A percentile compares a stretch with the other conserved stretches of the same genome.
Evolutionary conservation across 30 jellyfish, hydroid and myxozoan genomes (phyloP).

Genomic region (Turritopsis rubra): DNA sequence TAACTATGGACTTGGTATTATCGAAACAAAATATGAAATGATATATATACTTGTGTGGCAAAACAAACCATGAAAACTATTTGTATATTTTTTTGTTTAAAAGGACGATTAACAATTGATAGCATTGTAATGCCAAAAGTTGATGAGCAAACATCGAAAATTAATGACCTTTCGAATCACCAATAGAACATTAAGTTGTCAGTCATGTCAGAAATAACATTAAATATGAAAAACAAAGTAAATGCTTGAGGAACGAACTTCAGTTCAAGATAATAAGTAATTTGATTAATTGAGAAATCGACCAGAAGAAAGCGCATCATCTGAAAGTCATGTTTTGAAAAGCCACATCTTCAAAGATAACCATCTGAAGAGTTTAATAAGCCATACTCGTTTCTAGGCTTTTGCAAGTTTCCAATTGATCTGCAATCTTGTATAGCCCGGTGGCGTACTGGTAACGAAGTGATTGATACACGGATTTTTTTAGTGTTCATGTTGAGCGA

Average conservation of each 20-base stretch:
- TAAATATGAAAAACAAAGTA: neutral
- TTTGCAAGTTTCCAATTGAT: neutral
- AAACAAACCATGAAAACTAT: neutral
- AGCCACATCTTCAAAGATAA: neutral
- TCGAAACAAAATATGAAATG: neutral
- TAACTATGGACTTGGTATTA: no score
- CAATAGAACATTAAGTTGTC: neutral
- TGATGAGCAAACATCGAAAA: neutral
- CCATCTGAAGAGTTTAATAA: neutral
- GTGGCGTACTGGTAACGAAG: neutral
- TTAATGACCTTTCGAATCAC: neutral
- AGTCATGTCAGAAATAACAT: neutral
- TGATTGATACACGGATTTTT: neutral
- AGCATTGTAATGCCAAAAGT: neutral
- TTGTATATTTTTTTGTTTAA: neutral
- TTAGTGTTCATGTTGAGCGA: neutral
- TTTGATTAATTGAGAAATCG: neutral
- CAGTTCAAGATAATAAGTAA: neutral
- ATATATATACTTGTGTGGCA: neutral
- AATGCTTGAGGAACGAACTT: neutral
- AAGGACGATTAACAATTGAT: neutral
- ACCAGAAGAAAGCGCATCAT: neutral
- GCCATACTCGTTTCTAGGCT: neutral
- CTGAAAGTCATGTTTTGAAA: neutral
- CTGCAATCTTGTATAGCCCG: neutral